Conservation (phyloP, 1,140 invertebrate species). For the Drosophila insularis region DNA sequence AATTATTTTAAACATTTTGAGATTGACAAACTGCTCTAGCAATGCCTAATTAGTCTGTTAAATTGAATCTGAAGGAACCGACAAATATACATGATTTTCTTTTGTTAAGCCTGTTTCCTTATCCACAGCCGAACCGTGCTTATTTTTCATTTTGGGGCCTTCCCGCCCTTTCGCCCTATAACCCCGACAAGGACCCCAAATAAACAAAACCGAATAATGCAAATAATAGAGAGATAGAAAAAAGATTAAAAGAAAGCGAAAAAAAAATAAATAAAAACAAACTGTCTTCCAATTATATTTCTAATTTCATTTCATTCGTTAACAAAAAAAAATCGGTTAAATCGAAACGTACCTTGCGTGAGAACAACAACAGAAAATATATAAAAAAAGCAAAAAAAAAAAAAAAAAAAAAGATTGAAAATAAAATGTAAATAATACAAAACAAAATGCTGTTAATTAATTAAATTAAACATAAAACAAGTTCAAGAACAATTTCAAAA, state of each 20-base stretch:
- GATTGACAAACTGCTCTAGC: not conserved
- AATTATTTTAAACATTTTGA: too few relatives aligned
- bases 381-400: constrained; percentile 23
- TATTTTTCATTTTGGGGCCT: not conserved
- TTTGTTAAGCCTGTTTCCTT: not conserved
- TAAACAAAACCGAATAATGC: not conserved
- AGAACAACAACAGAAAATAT: constrained; percentile 41
- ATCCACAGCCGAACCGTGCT: not conserved
- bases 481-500: constrained; percentile 39
- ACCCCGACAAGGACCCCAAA: not conserved
- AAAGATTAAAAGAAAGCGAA: not conserved
- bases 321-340: constrained; percentile 43
- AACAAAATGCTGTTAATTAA: constrained; percentile 70
- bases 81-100: not conserved
- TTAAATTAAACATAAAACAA: constrained; percentile 63
- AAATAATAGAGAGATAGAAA: not conserved
- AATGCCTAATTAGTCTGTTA: not conserved
- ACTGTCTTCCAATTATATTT: constrained; percentile 79
- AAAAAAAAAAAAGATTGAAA: constrained; percentile 38
- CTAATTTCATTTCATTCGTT: constrained; percentile 54
- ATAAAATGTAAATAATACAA: constrained; percentile 53
- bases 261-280: constrained; percentile 9
- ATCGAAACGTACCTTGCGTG: constrained; percentile 77
- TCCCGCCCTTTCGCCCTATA: too few relatives aligned
- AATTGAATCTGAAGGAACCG: not conserved